phyloP scores from a whole-genome alignment of 2,113 vertebrate species.

The Sarotherodon lohbergeri region DNA sequence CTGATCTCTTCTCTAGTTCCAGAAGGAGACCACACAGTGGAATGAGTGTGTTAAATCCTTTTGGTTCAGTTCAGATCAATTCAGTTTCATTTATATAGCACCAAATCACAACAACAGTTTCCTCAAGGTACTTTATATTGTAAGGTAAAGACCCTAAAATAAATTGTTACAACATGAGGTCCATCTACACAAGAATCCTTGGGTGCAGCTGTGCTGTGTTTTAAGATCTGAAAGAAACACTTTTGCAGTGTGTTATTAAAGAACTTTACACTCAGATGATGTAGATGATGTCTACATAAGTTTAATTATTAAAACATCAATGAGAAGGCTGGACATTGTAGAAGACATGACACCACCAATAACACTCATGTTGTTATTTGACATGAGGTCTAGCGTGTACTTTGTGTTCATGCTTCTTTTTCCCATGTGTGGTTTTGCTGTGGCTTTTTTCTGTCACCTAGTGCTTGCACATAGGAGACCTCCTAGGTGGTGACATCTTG shows the following conservation, averaged over 20 bases:
- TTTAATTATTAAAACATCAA: not conserved
- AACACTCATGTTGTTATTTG: not conserved
- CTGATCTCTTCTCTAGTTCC: not conserved
- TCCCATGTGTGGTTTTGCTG: not conserved
- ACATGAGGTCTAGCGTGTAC: not conserved
- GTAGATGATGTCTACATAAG: not conserved
- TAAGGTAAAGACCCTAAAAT: not conserved
- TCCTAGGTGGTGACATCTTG: accelerated
- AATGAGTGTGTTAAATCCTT: not conserved
- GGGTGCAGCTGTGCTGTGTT: not conserved
- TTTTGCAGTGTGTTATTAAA: not conserved
- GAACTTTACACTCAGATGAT: not conserved
- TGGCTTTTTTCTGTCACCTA: not conserved
- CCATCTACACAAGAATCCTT: not conserved
- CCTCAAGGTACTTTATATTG: not conserved
- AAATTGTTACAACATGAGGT: not conserved
- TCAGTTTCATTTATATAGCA: accelerated
- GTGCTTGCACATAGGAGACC: not conserved
- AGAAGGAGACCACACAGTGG: not conserved
- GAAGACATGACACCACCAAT: not conserved
- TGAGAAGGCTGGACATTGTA: not conserved
- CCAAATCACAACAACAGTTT: not conserved
- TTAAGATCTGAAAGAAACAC: not conserved
- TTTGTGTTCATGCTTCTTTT: accelerated
- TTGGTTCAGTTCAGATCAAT: not conserved